Evolutionary conservation across 2,113 vertebrate genomes (phyloP).

Genomic region (Mesembrinibis cayennensis): DNA sequence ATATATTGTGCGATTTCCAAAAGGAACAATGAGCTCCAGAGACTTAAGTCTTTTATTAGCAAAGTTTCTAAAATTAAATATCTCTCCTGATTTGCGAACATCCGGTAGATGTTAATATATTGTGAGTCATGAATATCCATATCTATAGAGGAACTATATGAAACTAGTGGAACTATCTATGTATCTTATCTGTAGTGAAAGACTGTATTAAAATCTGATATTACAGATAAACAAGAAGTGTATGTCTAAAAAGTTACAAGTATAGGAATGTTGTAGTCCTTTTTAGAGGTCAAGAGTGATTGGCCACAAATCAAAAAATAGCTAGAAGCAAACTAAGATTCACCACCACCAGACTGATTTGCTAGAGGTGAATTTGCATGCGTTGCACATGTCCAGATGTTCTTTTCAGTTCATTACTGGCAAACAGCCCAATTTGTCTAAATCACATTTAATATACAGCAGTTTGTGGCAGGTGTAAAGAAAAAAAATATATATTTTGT

Average conservation of each 20-base stretch:
- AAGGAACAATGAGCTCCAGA: not conserved
- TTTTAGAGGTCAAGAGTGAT: not conserved
- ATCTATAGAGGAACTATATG: not conserved
- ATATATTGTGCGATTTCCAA: not conserved
- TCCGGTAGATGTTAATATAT: not conserved
- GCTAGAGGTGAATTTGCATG: conserved; percentile 19
- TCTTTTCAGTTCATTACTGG: conserved; percentile 36
- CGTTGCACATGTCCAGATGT: conserved; percentile 38
- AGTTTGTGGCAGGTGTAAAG: not conserved
- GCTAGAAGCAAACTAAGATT: not conserved
- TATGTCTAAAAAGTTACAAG: not conserved
- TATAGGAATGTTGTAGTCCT: not conserved
- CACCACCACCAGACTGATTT: not conserved
- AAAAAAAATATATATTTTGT: not conserved
- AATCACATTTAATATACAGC: conserved; percentile 10
- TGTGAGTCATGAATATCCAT: not conserved
- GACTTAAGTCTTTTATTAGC: not conserved
- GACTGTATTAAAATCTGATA: not conserved
- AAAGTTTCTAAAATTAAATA: not conserved
- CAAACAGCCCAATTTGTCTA: conserved; percentile 33
- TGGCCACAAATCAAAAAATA: conserved; percentile 22
- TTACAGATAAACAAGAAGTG: not conserved
- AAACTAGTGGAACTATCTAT: not conserved
- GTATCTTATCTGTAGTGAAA: not conserved
- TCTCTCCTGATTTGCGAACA: not conserved